These are phyloP conservation scores for Azorinus chamasolen DNA, from an alignment of 2,888 invertebrate species.

Conservation along the genomic window DNA sequence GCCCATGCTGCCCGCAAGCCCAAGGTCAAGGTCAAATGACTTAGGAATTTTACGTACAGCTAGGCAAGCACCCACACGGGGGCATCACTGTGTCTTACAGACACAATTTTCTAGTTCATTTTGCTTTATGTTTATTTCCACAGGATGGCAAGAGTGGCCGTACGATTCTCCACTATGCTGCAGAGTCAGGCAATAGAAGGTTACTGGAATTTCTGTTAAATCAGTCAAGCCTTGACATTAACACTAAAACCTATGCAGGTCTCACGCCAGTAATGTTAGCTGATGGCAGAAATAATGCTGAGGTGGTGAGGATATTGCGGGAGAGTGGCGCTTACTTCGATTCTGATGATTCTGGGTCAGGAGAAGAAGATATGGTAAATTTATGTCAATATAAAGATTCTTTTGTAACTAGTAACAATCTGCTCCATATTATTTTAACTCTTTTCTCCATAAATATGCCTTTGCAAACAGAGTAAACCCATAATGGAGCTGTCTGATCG, in stretches of 20 bases:
- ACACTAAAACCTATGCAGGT: conserved; percentile 77
- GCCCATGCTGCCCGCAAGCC: too few relatives aligned
- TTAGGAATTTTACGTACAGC: too few relatives aligned
- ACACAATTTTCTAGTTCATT: too few relatives aligned
- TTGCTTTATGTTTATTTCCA: conserved; percentile 27
- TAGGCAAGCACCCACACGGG: too few relatives aligned
- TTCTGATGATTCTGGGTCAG: conserved; percentile 47
- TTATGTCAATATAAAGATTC: too few relatives aligned
- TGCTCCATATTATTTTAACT: too few relatives aligned
- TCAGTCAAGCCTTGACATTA: conserved; percentile 58
- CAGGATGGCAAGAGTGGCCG: conserved; percentile 81
- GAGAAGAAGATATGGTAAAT: conserved; percentile 25
- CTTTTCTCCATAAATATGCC: too few relatives aligned
- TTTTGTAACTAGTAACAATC: too few relatives aligned
- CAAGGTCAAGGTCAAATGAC: too few relatives aligned
- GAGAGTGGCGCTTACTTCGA: conserved; percentile 68
- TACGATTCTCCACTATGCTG: conserved; percentile 79
- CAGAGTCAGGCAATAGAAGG: conserved; percentile 70
- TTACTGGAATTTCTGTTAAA: conserved; percentile 68
- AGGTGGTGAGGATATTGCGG: conserved; percentile 62
- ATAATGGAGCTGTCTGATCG: too few relatives aligned
- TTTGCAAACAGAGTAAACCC: too few relatives aligned
- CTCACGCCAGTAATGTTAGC: conserved; percentile 76
- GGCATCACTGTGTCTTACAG: too few relatives aligned
- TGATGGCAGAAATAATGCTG: conserved; percentile 67